phyloP scores from a whole-genome alignment of 1,140 invertebrate species.

The Apis cerana region DNA sequence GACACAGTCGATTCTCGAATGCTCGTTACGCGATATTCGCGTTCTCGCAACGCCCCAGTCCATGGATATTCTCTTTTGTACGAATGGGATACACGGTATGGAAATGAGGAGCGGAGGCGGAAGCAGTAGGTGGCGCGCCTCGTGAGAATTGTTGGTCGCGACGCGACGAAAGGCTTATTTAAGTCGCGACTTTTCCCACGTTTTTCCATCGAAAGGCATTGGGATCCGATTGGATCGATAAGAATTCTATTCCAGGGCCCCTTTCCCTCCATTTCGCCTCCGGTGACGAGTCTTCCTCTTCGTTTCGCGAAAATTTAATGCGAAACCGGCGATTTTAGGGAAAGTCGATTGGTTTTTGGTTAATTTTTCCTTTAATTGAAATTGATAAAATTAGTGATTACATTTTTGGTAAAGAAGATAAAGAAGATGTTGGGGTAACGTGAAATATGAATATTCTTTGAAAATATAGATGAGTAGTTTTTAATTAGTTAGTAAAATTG shows the following conservation, averaged over 20 bases:
- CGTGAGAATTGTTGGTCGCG: conserved; percentile 2
- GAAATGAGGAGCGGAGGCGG: conserved; percentile 5
- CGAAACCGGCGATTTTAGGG: neutral
- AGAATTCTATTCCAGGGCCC: neutral
- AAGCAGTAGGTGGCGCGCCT: neutral
- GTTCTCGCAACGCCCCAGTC: neutral
- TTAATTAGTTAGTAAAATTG: too few species aligned
- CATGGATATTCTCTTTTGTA: conserved; percentile 11
- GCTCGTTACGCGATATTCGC: conserved; percentile 9
- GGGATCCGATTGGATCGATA: conserved; percentile 4
- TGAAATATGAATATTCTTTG: too few species aligned
- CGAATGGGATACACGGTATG: conserved; percentile 8
- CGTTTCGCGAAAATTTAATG: conserved; percentile 14
- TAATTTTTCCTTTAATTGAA: neutral
- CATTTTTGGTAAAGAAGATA: too few species aligned
- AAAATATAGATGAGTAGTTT: too few species aligned
- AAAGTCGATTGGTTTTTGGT: neutral
- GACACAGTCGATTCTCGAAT: neutral
- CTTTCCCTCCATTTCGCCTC: neutral
- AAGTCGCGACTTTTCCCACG: neutral
- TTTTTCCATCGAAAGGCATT: neutral
- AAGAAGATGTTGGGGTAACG: too few species aligned
- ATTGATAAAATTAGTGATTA: neutral
- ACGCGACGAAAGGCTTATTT: neutral
- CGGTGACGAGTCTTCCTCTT: conserved; percentile 6